A percentile compares a stretch with the other conserved stretches of the same genome.
These are phyloP conservation scores for Parotocinclus haroldoi DNA, from an alignment of 2,797 vertebrate species.

Conservation along the genomic window DNA sequence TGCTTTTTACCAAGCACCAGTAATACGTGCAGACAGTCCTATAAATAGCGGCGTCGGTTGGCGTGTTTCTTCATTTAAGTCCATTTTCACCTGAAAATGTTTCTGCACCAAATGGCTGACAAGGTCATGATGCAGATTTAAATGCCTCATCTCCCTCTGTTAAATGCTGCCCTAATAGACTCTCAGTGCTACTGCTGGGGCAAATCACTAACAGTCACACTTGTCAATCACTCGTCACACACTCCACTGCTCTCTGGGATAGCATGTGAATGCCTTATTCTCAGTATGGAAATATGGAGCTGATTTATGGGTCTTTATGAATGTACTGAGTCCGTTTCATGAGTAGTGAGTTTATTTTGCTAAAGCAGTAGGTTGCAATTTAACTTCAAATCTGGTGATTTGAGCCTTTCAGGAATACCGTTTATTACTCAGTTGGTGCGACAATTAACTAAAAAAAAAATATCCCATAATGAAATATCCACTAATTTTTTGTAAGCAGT, in stretches of 20 bases:
- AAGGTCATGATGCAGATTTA: constrained; percentile 33
- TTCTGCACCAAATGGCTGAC: constrained; percentile 15
- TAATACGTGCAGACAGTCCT: not conserved
- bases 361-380: too few relatives aligned
- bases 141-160: constrained; percentile 20
- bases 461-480: too few relatives aligned
- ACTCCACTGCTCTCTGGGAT: constrained; percentile 25
- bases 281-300: constrained; percentile 25
- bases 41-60: constrained; percentile 33
- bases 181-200: constrained; percentile 32
- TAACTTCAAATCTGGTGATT: too few relatives aligned
- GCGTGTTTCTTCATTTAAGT: constrained; percentile 35
- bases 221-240: constrained; percentile 42
- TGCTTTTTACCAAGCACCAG: not conserved
- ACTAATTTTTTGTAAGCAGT: too few relatives aligned
- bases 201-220: constrained; percentile 29
- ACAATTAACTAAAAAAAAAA: too few relatives aligned
- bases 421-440: too few relatives aligned
- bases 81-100: constrained; percentile 32
- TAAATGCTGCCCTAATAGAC: constrained; percentile 35
- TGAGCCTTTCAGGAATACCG: too few relatives aligned
- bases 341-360: too few relatives aligned
- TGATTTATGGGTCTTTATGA: constrained; percentile 21
- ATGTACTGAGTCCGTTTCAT: too few relatives aligned
- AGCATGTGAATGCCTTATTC: constrained; percentile 24